Conservation (phyloP, 1,140 invertebrate species). For the Heliconius congener region DNA sequence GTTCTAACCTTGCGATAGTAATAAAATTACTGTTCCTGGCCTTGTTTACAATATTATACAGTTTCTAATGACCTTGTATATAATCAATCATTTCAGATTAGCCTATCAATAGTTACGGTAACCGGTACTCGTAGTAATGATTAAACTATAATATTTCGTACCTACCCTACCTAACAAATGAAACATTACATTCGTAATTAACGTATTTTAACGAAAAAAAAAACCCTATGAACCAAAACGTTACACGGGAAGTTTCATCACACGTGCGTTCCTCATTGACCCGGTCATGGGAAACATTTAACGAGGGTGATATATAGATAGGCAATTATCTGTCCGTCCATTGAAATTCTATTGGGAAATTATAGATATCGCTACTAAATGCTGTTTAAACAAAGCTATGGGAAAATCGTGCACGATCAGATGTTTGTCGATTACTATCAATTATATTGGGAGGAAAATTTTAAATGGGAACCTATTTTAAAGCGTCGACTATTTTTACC, state of each 20-base stretch:
- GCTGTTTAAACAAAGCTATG: constrained; percentile 36
- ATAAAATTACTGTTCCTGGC: neutral
- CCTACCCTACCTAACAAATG: neutral
- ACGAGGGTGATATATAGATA: constrained; percentile 69
- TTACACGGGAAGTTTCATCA: constrained; percentile 30
- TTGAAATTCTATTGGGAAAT: constrained; percentile 57
- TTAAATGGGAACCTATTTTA: neutral
- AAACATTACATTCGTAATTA: constrained; percentile 9
- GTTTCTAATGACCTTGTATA: neutral
- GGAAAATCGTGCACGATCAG: constrained; percentile 29
- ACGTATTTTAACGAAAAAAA: constrained; percentile 27
- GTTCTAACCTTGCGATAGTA: neutral
- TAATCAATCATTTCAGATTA: neutral
- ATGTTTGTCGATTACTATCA: constrained; percentile 26
- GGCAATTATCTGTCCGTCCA: constrained; percentile 64
- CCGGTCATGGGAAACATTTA: constrained; percentile 67
- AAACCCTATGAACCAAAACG: constrained; percentile 37
- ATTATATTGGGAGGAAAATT: constrained; percentile 27
- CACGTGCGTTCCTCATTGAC: constrained; percentile 48
- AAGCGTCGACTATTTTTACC: neutral
- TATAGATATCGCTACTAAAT: constrained; percentile 49
- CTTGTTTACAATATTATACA: neutral
- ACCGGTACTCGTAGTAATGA: no score
- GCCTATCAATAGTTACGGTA: neutral
- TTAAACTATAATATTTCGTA: neutral